phyloP scores from a whole-genome alignment of 2,888 invertebrate genomes.

The Bursaphelenchus okinawaensis region DNA sequence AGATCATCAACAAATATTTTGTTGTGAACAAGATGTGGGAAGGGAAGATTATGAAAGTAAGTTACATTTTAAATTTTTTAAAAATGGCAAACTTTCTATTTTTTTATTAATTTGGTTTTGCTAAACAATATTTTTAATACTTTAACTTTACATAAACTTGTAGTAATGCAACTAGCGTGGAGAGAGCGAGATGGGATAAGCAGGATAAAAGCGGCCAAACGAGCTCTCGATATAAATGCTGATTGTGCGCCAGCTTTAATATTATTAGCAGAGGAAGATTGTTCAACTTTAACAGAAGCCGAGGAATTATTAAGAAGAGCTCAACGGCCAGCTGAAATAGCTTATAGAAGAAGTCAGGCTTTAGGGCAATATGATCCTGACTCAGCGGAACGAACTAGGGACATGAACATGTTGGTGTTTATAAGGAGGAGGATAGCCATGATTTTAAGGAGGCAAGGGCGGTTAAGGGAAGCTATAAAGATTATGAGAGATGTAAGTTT shows the following conservation, averaged over 20 bases:
- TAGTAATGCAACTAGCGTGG: slow-evolving; percentile 75
- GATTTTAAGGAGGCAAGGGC: slow-evolving; percentile 89
- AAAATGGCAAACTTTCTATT: background rate
- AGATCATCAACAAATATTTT: slow-evolving; percentile 94
- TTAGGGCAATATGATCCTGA: slow-evolving; percentile 25
- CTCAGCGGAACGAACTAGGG: slow-evolving; percentile 64
- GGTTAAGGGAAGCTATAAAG: slow-evolving; percentile 88
- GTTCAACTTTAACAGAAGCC: slow-evolving; percentile 77
- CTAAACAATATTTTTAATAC: slow-evolving; percentile 20
- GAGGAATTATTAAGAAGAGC: slow-evolving; percentile 65
- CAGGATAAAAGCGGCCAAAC: slow-evolving; percentile 82
- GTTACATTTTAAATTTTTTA: slow-evolving; percentile 10
- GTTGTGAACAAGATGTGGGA: slow-evolving; percentile 79
- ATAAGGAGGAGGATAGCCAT: slow-evolving; percentile 88
- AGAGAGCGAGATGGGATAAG: slow-evolving; percentile 84
- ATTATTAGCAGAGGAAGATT: slow-evolving; percentile 89
- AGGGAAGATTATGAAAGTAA: slow-evolving; percentile 79
- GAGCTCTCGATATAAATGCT: slow-evolving; percentile 68
- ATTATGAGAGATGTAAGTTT: slow-evolving; percentile 78
- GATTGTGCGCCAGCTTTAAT: slow-evolving; percentile 87
- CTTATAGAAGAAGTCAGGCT: slow-evolving; percentile 68
- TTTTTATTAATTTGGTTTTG: background rate
- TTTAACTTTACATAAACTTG: slow-evolving; percentile 72
- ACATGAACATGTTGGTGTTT: slow-evolving; percentile 87
- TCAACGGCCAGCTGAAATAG: slow-evolving; percentile 75